Base-by-base conservation (phyloP, 2,797 vertebrate genomes). In the Neosilurus hyrtlii region DNA sequence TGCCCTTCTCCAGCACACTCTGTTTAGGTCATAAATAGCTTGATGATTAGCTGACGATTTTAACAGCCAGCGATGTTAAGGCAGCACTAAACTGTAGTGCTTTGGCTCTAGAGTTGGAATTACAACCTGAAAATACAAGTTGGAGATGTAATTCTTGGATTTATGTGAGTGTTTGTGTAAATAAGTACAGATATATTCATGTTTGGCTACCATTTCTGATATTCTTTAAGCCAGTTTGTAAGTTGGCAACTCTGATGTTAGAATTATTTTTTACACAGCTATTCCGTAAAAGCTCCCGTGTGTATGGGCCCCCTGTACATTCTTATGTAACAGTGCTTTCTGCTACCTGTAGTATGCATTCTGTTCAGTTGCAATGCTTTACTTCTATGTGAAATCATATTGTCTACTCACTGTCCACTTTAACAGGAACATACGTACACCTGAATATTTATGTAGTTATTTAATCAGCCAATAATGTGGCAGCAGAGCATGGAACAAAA, bases 221-320 rank as follows among this genome's bases (percentile, higher is more conserved):
- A 14, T 77, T 81, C 52, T 37, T 81, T 70, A 51, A 59, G 63
- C 71, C 43, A 74, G 80, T 85, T 81, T 84, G 83, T 86, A 84
- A 74, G 67, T 85, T 83, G 61, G 85, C 84, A 35, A 49, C 54
- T 70, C 54, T 68, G 49, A 80, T 54, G 75, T 82, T 65, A 70
- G 81, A 77, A 61, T 35, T 35, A 82, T 78, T 83, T 82, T 88
- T 81, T 83, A 81, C 78, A 86, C 73, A 73, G 79, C 66, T 84
- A 57, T 86, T 81, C 86, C 66, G 77, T 82, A 76, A 84, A 78
- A 79, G 67, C 52, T 68, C 10, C 67, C 20, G 37, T 79, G 71
- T 77, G 61, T 82, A 72, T 84, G 63, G 37, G 77, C 72, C 26
- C 26, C 54, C 24, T 79, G 66, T 85, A 75, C 80, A 67, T 80